phyloP scores from a whole-genome alignment of 1,140 invertebrate species.

The Bombus picipes region DNA sequence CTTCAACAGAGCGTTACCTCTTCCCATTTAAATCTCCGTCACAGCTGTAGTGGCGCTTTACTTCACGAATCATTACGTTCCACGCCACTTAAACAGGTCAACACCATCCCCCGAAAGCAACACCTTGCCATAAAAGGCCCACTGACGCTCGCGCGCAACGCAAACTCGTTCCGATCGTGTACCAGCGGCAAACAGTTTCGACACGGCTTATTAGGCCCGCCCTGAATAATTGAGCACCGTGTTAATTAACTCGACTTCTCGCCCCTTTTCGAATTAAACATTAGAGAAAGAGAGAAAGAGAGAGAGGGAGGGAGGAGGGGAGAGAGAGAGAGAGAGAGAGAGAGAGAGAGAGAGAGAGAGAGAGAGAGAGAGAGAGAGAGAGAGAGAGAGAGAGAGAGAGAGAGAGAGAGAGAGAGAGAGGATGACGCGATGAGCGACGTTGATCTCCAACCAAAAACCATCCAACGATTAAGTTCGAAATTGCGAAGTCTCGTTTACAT shows the following conservation, averaged over 20 bases:
- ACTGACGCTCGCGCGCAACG: constrained; percentile 22
- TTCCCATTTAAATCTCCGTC: neutral
- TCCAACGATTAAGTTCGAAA: neutral
- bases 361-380: neutral
- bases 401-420: neutral
- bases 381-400: neutral
- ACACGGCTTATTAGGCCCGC: constrained; percentile 48
- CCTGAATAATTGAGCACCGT: constrained; percentile 44
- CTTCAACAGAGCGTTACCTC: neutral
- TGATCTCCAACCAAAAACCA: neutral
- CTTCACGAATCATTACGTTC: constrained; percentile 28
- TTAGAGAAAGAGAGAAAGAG: neutral
- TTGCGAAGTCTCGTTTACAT: neutral
- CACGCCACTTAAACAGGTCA: constrained; percentile 19
- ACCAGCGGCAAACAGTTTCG: constrained; percentile 45
- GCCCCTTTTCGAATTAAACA: constrained; percentile 52
- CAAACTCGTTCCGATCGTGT: constrained; percentile 53
- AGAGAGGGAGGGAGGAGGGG: no score
- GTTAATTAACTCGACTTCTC: constrained; percentile 61
- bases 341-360: neutral
- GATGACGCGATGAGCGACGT: constrained; percentile 13
- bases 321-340: neutral
- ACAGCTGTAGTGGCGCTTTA: neutral
- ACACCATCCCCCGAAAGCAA: constrained; percentile 19
- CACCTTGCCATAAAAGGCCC: constrained; percentile 40